Conservation (phyloP, 2,797 vertebrate genomes). For the Oreochromis grahami region DNA sequence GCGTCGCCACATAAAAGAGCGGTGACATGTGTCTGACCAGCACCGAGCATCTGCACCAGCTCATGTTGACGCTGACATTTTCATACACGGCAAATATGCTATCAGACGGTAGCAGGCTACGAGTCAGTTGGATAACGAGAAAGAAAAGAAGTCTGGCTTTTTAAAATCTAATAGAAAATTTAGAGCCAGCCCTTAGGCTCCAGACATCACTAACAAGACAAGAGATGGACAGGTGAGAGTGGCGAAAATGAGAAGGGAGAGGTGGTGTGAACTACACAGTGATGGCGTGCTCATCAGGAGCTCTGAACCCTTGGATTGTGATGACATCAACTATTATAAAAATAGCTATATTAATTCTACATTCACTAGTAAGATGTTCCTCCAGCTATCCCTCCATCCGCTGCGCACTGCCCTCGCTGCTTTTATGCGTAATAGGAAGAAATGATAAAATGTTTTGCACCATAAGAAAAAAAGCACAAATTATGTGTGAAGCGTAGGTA, state of each 20-base stretch:
- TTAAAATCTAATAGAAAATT: constrained; percentile 26
- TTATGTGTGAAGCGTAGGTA: constrained; percentile 56
- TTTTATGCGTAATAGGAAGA: constrained; percentile 58
- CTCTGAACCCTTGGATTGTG: background rate
- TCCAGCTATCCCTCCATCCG: constrained; percentile 8
- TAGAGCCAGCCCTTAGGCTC: background rate
- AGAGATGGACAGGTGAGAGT: constrained; percentile 2
- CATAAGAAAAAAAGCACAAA: constrained; percentile 41
- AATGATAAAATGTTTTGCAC: constrained; percentile 55
- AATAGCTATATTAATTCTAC: constrained; percentile 23
- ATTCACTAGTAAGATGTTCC: constrained; percentile 14
- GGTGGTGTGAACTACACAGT: background rate
- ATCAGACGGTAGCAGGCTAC: constrained; percentile 21
- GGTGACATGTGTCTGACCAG: background rate
- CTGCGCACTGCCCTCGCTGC: constrained; percentile 14
- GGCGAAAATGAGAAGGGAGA: background rate
- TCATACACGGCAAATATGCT: constrained; percentile 38
- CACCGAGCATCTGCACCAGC: constrained; percentile 3
- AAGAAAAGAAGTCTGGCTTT: background rate
- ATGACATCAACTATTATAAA: constrained; percentile 12
- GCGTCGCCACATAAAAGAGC: background rate
- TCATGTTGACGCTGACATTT: constrained; percentile 42
- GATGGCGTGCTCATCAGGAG: background rate
- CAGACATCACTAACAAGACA: background rate
- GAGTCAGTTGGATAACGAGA: constrained; percentile 8